These are phyloP conservation scores for Epizoanthus rinbou DNA, from an alignment of 92 coral and sea anemone genomes.

Conservation along the genomic window DNA sequence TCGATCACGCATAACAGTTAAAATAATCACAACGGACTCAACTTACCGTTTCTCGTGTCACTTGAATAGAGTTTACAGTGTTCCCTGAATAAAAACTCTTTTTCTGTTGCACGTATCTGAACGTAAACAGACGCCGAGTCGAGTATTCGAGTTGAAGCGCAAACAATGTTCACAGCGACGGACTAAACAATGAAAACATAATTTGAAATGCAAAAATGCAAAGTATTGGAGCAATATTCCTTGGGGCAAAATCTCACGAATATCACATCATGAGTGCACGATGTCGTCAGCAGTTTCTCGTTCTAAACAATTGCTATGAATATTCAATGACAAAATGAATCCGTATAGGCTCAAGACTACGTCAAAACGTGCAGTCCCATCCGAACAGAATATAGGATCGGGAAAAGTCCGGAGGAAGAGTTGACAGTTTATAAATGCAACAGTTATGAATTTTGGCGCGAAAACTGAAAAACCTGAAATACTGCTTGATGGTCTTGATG, in stretches of 20 bases:
- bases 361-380: not conserved
- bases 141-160: slow-evolving; percentile 16
- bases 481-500: no score
- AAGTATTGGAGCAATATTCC: not conserved
- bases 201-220: slow-evolving; percentile 43
- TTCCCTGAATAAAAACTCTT: no score
- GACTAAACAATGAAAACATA: slow-evolving; percentile 34
- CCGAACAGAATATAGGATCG: not conserved
- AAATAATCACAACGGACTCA: not conserved
- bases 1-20: not conserved
- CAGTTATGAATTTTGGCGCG: no score
- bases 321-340: not conserved
- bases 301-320: not conserved
- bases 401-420: no score
- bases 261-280: not conserved
- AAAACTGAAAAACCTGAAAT: no score
- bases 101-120: not conserved
- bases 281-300: not conserved
- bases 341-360: not conserved
- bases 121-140: not conserved
- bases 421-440: no score
- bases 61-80: not conserved
- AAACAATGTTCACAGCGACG: slow-evolving; percentile 15
- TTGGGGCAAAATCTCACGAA: not conserved
- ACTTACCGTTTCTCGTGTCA: slow-evolving; percentile 24